Evolutionary conservation across 1,140 invertebrate species (phyloP).

Genomic region (Nixonia krombeini): DNA sequence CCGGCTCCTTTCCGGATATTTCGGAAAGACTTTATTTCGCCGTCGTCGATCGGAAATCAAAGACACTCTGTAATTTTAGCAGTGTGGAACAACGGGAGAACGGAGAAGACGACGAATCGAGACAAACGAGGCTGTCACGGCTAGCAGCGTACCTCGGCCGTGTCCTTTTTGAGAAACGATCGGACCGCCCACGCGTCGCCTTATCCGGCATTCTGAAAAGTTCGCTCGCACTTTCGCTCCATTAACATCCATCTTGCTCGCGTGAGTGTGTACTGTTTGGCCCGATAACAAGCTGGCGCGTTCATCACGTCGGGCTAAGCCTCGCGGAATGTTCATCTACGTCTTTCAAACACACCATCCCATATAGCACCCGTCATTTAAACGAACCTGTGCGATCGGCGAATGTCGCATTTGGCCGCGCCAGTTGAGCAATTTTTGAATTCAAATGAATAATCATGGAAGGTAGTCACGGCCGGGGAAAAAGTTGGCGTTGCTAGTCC

Average conservation of each 20-base stretch:
- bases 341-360: conserved; percentile 1
- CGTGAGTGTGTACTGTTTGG: neutral
- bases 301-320: neutral
- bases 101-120: no score
- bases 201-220: neutral
- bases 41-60: neutral
- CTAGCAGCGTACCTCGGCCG: no score
- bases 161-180: no score
- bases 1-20: no score
- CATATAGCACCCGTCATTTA: no score
- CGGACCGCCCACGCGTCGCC: neutral
- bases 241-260: neutral
- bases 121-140: no score
- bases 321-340: neutral
- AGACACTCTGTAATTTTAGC: neutral
- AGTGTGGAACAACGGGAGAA: no score
- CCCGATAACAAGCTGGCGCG: neutral
- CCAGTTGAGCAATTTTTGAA: neutral
- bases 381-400: no score
- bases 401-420: no score
- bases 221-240: neutral
- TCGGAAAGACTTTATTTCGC: neutral
- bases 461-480: neutral
- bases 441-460: neutral
- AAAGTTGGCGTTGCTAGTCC: neutral